phyloP scores from a whole-genome alignment of 2,888 invertebrate species.

The Stictocephala bisonia region DNA sequence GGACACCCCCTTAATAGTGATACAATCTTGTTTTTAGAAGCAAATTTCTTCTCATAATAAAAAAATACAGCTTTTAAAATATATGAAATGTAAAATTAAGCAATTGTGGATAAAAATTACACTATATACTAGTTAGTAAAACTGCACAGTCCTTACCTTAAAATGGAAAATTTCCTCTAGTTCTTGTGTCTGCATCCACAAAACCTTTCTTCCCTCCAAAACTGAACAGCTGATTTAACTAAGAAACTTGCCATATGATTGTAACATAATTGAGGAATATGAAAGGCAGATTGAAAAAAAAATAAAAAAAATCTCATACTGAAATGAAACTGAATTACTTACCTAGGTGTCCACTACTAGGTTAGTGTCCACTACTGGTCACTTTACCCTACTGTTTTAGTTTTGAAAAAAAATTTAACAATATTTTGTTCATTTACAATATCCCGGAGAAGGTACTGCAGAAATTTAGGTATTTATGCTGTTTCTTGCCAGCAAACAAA shows the following conservation, averaged over 20 bases:
- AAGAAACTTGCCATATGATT: background rate
- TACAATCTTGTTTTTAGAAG: background rate
- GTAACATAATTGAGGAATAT: background rate
- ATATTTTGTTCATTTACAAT: too few relatives aligned
- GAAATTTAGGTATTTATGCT: too few relatives aligned
- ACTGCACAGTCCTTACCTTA: background rate
- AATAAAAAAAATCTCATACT: background rate
- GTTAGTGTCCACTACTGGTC: conserved; percentile 12
- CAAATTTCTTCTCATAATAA: too few relatives aligned
- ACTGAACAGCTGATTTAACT: conserved; percentile 16
- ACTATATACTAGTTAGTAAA: background rate
- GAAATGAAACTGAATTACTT: background rate
- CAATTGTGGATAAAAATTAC: background rate
- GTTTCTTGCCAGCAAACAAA: too few relatives aligned
- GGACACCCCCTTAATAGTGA: conserved; percentile 1
- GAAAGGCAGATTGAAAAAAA: background rate
- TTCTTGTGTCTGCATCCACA: background rate
- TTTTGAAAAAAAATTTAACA: too few relatives aligned
- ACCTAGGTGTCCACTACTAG: conserved; percentile 10
- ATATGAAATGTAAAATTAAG: background rate
- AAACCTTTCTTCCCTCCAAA: conserved; percentile 4
- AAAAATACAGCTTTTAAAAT: too few relatives aligned
- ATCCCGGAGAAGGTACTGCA: too few relatives aligned
- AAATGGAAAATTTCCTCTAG: background rate
- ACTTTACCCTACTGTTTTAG: conserved; percentile 6